phyloP scores from a whole-genome alignment of 2,113 vertebrate genomes.

The Miniopterus natalensis region DNA sequence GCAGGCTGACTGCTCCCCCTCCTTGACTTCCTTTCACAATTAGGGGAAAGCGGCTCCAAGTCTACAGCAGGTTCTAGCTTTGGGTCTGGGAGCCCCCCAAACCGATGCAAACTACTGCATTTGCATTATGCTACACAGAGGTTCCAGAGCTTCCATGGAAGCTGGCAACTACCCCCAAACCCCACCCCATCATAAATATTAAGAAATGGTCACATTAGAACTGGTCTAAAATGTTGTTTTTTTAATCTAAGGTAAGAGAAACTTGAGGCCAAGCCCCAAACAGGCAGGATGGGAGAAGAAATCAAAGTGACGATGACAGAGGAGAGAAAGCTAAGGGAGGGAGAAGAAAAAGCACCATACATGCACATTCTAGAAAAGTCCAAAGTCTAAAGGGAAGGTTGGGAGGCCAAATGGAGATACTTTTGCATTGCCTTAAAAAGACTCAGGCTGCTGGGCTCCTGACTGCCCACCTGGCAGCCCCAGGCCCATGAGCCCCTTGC shows the following conservation, averaged over 20 bases:
- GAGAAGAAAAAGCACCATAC: neutral
- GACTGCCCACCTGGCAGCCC: neutral
- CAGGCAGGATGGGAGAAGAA: neutral
- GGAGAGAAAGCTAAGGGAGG: neutral
- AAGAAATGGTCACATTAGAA: neutral
- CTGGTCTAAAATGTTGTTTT: neutral
- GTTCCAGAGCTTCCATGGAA: neutral
- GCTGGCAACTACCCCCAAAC: no score
- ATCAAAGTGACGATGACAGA: neutral
- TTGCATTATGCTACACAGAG: neutral
- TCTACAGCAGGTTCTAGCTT: neutral
- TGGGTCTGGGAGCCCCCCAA: neutral
- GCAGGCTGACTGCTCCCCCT: neutral
- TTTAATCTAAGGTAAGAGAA: neutral
- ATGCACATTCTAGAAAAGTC: conserved; percentile 46
- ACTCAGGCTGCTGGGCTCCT: neutral
- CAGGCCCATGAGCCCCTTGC: fast-evolving
- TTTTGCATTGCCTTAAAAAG: neutral
- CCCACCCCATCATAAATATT: neutral
- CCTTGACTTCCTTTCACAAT: neutral
- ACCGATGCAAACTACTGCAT: neutral
- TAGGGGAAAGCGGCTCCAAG: neutral
- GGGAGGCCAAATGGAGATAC: neutral
- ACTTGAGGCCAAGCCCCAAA: neutral
- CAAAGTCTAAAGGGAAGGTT: conserved; percentile 17